A percentile compares a stretch with the other conserved stretches of the same genome.
Evolutionary conservation across 2,888 invertebrate species (phyloP).

Genomic region (Drosophila picticornis): DNA sequence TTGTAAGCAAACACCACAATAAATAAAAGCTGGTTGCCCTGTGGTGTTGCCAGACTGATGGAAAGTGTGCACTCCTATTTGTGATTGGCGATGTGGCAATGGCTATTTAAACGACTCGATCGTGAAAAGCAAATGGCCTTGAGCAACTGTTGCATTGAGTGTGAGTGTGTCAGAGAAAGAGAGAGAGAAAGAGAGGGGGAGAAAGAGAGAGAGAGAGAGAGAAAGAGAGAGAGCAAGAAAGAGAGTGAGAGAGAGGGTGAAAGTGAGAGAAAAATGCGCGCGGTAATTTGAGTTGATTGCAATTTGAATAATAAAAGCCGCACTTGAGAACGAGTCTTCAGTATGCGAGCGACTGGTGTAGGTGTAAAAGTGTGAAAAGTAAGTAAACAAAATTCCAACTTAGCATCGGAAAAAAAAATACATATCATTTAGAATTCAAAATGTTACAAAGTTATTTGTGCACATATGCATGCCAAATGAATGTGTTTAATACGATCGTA

Average conservation of each 20-base stretch:
- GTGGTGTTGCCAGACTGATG: slow-evolving; percentile 41
- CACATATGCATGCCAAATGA: neutral
- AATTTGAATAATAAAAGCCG: slow-evolving; percentile 41
- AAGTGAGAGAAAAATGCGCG: slow-evolving; percentile 25
- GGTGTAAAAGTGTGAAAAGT: slow-evolving; percentile 7
- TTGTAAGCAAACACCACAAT: slow-evolving; percentile 73
- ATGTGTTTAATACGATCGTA: slow-evolving; percentile 2
- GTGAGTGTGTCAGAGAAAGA: slow-evolving; percentile 3
- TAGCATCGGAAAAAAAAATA: neutral
- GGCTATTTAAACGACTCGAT: slow-evolving; percentile 18
- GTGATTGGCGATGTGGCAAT: neutral
- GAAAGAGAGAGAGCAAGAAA: too few species aligned
- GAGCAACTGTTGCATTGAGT: slow-evolving; percentile 2
- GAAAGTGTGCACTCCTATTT: neutral
- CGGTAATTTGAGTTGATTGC: slow-evolving; percentile 16
- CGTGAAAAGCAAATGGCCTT: slow-evolving; percentile 33
- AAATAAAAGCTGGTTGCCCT: slow-evolving; percentile 10
- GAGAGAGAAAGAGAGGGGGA: too few species aligned
- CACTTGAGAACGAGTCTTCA: slow-evolving; percentile 22
- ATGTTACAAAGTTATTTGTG: neutral
- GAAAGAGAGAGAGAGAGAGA: too few species aligned
- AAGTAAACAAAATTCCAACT: neutral
- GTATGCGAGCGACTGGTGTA: slow-evolving; percentile 7
- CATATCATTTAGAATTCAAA: neutral
- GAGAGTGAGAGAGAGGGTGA: too few species aligned